Conservation (phyloP, 2,888 invertebrate species). For the Dicranocentrus wangi region DNA sequence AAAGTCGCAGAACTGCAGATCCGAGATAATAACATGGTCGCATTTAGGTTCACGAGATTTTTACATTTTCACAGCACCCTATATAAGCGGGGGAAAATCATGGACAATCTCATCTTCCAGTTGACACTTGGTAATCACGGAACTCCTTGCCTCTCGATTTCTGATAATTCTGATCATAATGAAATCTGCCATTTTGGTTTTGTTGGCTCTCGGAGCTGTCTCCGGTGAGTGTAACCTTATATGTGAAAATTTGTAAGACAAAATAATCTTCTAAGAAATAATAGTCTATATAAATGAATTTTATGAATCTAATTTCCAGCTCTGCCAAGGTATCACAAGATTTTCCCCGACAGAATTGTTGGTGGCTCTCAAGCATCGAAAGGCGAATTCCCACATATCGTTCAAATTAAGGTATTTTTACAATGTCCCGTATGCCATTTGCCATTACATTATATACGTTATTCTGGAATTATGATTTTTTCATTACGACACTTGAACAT, state of each 20-base stretch:
- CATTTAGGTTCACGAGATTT: too few species aligned
- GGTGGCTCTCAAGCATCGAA: conserved; percentile 51
- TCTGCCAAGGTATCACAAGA: conserved; percentile 39
- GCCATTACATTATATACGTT: too few species aligned
- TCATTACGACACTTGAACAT: too few species aligned
- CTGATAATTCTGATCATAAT: not conserved
- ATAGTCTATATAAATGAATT: not conserved
- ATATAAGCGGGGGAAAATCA: conserved; percentile 8
- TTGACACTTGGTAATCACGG: conserved; percentile 10
- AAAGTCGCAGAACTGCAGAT: too few species aligned
- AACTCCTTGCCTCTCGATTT: not conserved
- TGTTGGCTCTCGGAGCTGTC: conserved; percentile 45
- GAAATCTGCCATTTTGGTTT: conserved; percentile 35
- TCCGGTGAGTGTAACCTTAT: conserved; percentile 12
- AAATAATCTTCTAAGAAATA: not conserved
- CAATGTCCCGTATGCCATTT: too few species aligned
- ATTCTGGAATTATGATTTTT: too few species aligned
- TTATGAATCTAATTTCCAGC: conserved; percentile 19
- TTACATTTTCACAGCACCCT: too few species aligned
- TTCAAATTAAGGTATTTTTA: conserved; percentile 36
- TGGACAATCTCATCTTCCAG: not conserved
- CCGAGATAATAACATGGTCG: too few species aligned
- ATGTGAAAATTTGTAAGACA: not conserved
- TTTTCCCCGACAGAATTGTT: conserved; percentile 52
- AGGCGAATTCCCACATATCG: conserved; percentile 64